Percentiles rank a stretch among this genome's conserved stretches.
These are phyloP conservation scores for Aix galericulata DNA, from an alignment of 2,113 vertebrate species.

Conservation along the genomic window DNA sequence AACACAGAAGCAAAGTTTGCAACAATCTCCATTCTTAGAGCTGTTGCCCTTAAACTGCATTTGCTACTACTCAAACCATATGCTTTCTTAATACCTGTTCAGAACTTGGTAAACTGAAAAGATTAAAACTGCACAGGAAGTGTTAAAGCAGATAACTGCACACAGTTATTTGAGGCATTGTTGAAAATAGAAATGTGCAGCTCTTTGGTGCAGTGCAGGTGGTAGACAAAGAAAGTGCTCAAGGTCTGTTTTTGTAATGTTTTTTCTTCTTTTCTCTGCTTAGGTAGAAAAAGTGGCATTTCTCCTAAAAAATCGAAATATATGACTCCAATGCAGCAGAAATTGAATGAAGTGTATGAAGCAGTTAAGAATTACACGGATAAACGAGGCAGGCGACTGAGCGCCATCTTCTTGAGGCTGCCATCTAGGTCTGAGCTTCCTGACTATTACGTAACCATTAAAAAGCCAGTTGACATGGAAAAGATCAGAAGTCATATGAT, in stretches of 20 bases:
- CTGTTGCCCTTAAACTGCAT: neutral
- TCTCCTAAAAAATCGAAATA: conserved; percentile 97
- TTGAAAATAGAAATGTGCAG: neutral
- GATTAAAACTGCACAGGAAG: neutral
- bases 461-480: conserved; percentile 98
- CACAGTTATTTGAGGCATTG: neutral
- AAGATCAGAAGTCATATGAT: conserved; percentile 98
- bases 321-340: conserved; percentile 96
- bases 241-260: fast-evolving
- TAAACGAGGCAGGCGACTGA: conserved; percentile 95
- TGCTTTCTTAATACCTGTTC: neutral
- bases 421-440: conserved; percentile 97
- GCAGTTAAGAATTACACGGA: conserved; percentile 98
- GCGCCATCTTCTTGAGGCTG: conserved; percentile 95
- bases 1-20: neutral
- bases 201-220: neutral
- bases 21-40: neutral
- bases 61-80: neutral
- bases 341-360: conserved; percentile 96
- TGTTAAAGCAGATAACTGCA: neutral
- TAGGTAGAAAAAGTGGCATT: conserved; percentile 94
- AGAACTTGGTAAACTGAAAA: neutral
- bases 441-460: conserved; percentile 97
- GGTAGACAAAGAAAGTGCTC: neutral
- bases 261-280: neutral